A percentile compares a stretch with the other conserved stretches of the same genome.
phyloP scores from a whole-genome alignment of 1,140 invertebrate genomes.

The Papilio polytes region DNA sequence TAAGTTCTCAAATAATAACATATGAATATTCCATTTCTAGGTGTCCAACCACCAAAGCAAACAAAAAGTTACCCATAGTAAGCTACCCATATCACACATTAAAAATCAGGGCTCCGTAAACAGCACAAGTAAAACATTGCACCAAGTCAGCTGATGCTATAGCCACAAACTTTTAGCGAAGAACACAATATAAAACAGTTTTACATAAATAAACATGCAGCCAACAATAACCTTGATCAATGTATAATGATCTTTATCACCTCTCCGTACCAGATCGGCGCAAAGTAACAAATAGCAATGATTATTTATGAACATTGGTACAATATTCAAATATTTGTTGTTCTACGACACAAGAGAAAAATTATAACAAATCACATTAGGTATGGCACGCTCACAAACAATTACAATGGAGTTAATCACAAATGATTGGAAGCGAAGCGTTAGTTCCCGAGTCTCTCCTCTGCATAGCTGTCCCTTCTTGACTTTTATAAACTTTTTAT shows the following conservation, averaged over 20 bases:
- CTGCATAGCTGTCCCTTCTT: conserved; percentile 38
- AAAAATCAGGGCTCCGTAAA: background rate
- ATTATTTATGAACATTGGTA: conserved; percentile 5
- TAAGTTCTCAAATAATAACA: too few species aligned
- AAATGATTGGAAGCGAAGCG: conserved; percentile 61
- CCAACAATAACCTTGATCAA: background rate
- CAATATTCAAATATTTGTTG: background rate
- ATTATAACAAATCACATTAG: conserved; percentile 45
- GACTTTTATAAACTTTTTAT: background rate
- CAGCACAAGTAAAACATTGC: background rate
- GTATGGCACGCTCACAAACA: conserved; percentile 79
- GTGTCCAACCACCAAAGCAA: background rate
- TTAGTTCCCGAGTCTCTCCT: conserved; percentile 53
- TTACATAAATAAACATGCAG: background rate
- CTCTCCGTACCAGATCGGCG: conserved; percentile 3
- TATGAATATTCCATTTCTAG: background rate
- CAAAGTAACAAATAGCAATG: background rate
- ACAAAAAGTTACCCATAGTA: background rate
- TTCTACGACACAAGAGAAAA: conserved; percentile 6
- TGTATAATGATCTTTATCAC: background rate
- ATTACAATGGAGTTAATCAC: conserved; percentile 53
- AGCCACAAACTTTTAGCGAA: background rate
- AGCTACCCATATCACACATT: background rate
- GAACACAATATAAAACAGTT: background rate
- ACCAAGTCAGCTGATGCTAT: background rate